Conservation (phyloP, 2,797 vertebrate genomes). For the Allobates femoralis region DNA sequence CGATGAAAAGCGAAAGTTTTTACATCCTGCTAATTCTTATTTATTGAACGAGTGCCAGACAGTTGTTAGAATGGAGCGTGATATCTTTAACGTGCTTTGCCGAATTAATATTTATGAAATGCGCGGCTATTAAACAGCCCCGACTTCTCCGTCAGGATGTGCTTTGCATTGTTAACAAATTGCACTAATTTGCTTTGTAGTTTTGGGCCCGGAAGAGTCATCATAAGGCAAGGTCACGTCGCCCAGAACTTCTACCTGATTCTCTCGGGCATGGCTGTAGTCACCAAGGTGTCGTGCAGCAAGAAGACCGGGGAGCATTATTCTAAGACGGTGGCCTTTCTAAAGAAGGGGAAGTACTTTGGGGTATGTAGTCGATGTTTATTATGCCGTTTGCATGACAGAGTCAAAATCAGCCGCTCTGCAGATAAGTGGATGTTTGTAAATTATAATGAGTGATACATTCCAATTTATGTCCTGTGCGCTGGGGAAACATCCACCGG, state of each 20-base stretch:
- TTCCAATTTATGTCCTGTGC: conserved; percentile 24
- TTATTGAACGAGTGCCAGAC: conserved; percentile 68
- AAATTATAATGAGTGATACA: conserved; percentile 39
- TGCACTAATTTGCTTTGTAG: conserved; percentile 18
- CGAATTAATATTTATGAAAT: conserved; percentile 57
- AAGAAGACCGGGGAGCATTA: conserved; percentile 53
- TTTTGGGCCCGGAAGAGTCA: conserved; percentile 61
- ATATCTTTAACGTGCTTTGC: conserved; percentile 50
- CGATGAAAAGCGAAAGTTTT: conserved; percentile 63
- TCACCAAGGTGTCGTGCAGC: conserved; percentile 43
- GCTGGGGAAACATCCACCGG: conserved; percentile 9
- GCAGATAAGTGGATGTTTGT: conserved; percentile 32
- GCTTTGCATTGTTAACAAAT: conserved; percentile 4
- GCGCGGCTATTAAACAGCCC: conserved; percentile 16
- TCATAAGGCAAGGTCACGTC: conserved; percentile 49
- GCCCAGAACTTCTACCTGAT: conserved; percentile 60
- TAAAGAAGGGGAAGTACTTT: conserved; percentile 62
- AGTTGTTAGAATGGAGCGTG: conserved; percentile 63
- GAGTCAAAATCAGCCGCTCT: background rate
- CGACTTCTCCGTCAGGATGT: conserved; percentile 7
- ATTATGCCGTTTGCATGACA: background rate
- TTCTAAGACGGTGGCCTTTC: conserved; percentile 51
- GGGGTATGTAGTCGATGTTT: conserved; percentile 9
- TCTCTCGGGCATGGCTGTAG: conserved; percentile 33
- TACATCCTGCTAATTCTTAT: conserved; percentile 66